These are phyloP conservation scores for Heliconius eleuchia DNA, from an alignment of 1,140 invertebrate species.

Conservation along the genomic window DNA sequence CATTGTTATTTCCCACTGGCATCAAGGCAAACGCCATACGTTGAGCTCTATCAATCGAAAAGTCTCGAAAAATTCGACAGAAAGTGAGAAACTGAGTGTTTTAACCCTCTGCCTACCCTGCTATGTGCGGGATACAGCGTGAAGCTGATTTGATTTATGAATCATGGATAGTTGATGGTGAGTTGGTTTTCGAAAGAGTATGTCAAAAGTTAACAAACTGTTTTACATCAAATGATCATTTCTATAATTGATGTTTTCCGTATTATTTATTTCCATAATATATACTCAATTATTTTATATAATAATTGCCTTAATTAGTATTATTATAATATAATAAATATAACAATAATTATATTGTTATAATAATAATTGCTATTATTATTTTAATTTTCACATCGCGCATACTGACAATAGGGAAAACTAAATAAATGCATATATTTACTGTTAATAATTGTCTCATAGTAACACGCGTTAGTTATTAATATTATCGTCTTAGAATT, in stretches of 20 bases:
- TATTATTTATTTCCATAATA: too few relatives aligned
- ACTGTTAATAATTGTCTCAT: not conserved
- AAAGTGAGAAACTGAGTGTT: too few relatives aligned
- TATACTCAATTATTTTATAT: too few relatives aligned
- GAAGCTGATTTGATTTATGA: not conserved
- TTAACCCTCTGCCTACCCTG: too few relatives aligned
- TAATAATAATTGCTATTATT: not conserved
- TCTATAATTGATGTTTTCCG: too few relatives aligned
- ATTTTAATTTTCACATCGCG: not conserved
- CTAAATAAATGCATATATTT: not conserved
- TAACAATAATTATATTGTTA: not conserved
- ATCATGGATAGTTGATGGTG: too few relatives aligned
- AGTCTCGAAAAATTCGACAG: too few relatives aligned
- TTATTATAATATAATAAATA: not conserved
- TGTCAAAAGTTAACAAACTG: too few relatives aligned
- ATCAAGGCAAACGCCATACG: not conserved
- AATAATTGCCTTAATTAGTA: not conserved
- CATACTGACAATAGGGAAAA: not conserved
- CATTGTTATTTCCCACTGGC: not conserved
- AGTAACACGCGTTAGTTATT: not conserved
- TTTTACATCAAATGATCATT: too few relatives aligned
- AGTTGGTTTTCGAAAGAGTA: too few relatives aligned
- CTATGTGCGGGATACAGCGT: too few relatives aligned
- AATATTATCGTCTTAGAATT: not conserved
- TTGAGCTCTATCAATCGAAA: not conserved